A percentile compares a stretch with the other conserved stretches of the same genome.
Conservation (phyloP, 1,140 invertebrate species). For the Nautilus pompilius region DNA sequence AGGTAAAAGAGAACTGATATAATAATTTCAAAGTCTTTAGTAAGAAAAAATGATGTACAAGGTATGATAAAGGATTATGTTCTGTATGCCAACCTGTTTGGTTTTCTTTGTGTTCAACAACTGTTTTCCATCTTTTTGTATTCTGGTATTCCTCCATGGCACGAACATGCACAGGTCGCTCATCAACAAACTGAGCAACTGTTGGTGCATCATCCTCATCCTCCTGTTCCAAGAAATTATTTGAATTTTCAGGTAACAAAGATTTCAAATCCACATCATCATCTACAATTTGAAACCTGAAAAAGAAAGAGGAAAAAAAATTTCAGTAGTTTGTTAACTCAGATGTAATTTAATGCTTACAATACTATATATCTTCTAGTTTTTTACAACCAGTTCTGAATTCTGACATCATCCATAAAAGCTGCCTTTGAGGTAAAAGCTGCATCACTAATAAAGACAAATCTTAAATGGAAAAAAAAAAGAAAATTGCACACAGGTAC, state of each 20-base stretch:
- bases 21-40: not conserved
- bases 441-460: too few relatives aligned
- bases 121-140: slow-evolving; percentile 70
- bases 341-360: not conserved
- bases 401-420: too few relatives aligned
- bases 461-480: too few relatives aligned
- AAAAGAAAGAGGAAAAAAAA: slow-evolving; percentile 2
- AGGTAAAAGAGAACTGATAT: not conserved
- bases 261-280: slow-evolving; percentile 75
- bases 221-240: slow-evolving; percentile 69
- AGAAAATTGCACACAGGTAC: too few relatives aligned
- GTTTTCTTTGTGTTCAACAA: slow-evolving; percentile 40
- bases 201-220: slow-evolving; percentile 82
- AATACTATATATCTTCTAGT: not conserved
- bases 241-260: slow-evolving; percentile 60
- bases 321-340: not conserved
- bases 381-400: not conserved
- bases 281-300: slow-evolving; percentile 73
- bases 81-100: slow-evolving; percentile 8
- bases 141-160: slow-evolving; percentile 64
- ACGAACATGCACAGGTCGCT: slow-evolving; percentile 70
- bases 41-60: not conserved
- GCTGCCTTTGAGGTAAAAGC: too few relatives aligned
- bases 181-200: slow-evolving; percentile 86
- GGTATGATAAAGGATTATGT: not conserved